Evolutionary conservation across 1,140 invertebrate genomes (phyloP).

Genomic region (Drosophila nigromelanica): DNA sequence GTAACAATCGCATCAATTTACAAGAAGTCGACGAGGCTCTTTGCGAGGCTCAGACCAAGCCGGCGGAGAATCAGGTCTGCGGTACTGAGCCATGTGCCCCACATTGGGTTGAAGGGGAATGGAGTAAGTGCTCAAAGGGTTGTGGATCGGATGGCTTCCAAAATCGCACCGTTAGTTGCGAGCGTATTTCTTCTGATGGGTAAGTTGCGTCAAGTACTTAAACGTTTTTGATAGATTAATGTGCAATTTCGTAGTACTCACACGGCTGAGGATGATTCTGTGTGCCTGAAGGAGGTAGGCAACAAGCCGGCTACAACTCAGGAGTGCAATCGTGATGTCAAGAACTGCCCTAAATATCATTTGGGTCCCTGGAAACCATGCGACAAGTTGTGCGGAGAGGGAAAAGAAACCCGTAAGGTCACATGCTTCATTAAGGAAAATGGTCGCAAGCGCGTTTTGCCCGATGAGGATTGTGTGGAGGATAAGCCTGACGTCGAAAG

Average conservation of each 20-base stretch:
- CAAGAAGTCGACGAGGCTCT: constrained; percentile 89
- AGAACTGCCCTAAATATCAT: constrained; percentile 93
- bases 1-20: constrained; percentile 88
- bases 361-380: constrained; percentile 95
- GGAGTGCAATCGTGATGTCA: constrained; percentile 89
- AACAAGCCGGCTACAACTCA: constrained; percentile 89
- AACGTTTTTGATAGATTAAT: too few species aligned
- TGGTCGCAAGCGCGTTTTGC: constrained; percentile 88
- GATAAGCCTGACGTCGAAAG: constrained; percentile 89
- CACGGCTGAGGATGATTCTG: constrained; percentile 86
- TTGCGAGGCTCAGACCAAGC: constrained; percentile 90
- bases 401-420: constrained; percentile 89
- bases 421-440: constrained; percentile 90
- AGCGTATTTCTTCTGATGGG: constrained; percentile 85
- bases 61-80: constrained; percentile 89
- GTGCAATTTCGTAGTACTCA: constrained; percentile 36
- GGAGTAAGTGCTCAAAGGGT: constrained; percentile 92
- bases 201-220: constrained; percentile 47
- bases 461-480: constrained; percentile 88
- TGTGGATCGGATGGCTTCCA: constrained; percentile 91
- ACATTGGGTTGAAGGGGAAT: constrained; percentile 91
- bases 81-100: constrained; percentile 91
- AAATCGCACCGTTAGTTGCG: constrained; percentile 90
- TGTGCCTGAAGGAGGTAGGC: constrained; percentile 88
- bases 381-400: constrained; percentile 93